These are phyloP conservation scores for Epinephelus fuscoguttatus DNA, from an alignment of 2,113 vertebrate genomes.

Conservation along the genomic window DNA sequence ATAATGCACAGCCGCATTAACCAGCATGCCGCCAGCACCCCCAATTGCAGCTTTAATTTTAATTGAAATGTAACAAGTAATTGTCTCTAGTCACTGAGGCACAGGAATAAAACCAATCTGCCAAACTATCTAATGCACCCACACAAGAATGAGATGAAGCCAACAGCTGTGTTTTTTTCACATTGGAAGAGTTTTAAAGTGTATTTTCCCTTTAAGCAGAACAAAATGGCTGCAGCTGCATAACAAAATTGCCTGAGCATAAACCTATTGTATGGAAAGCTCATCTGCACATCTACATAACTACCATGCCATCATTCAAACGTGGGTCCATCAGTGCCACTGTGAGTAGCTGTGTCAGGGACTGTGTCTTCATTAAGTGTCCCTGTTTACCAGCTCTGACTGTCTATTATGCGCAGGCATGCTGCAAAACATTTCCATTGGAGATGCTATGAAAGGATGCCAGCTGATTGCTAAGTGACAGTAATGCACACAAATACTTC, in stretches of 20 bases:
- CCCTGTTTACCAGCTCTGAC: conserved; percentile 24
- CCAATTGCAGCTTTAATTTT: too few species aligned
- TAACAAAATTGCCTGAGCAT: conserved; percentile 9
- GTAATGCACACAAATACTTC: conserved; percentile 23
- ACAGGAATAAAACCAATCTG: too few species aligned
- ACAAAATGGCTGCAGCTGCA: conserved; percentile 8
- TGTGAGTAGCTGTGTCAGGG: conserved; percentile 39
- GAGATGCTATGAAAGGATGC: conserved; percentile 38
- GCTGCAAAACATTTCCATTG: conserved; percentile 29
- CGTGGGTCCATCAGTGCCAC: conserved; percentile 18
- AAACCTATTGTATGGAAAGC: conserved; percentile 6
- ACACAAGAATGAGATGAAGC: not conserved
- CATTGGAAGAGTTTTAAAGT: not conserved
- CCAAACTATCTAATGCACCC: not conserved
- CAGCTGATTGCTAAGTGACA: conserved; percentile 52
- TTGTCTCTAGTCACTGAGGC: too few species aligned
- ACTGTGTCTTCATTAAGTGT: conserved; percentile 45
- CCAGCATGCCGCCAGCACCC: too few species aligned
- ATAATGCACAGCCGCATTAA: too few species aligned
- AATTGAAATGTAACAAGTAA: too few species aligned
- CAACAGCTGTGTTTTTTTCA: not conserved
- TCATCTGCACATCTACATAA: conserved; percentile 31
- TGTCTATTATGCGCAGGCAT: conserved; percentile 34
- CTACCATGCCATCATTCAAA: conserved; percentile 44
- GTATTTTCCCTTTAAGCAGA: not conserved